Conservation (phyloP, 2,888 invertebrate species). For the Tetheella fluctuosa region DNA sequence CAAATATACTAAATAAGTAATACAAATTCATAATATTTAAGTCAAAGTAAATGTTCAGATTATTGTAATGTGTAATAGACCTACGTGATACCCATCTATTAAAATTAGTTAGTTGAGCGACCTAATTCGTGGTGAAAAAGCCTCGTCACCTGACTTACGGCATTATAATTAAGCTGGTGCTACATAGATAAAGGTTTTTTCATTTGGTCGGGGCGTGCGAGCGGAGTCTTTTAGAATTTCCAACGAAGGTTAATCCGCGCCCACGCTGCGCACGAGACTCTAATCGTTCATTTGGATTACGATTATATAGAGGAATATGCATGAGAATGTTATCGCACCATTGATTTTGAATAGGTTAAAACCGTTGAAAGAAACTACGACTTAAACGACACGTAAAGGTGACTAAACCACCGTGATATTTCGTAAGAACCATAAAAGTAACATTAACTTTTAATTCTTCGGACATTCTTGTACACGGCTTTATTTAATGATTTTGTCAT, state of each 20-base stretch:
- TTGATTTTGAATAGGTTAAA: constrained; percentile 72
- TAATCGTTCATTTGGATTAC: constrained; percentile 79
- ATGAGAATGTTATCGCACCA: constrained; percentile 72
- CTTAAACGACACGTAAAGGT: constrained; percentile 15
- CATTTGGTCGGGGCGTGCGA: constrained; percentile 46
- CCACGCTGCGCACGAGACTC: constrained; percentile 64
- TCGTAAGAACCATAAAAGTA: constrained; percentile 11
- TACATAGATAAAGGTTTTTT: constrained; percentile 65
- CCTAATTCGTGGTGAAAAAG: constrained; percentile 56
- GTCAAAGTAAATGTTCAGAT: neutral
- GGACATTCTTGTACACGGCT: constrained; percentile 3
- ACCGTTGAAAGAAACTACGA: constrained; percentile 52
- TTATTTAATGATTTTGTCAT: constrained; percentile 3
- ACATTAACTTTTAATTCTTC: constrained; percentile 7
- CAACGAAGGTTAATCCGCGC: constrained; percentile 65
- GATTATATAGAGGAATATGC: constrained; percentile 73
- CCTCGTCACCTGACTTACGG: constrained; percentile 65
- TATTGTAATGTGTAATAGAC: constrained; percentile 23
- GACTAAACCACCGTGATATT: constrained; percentile 8
- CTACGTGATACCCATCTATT: constrained; percentile 46
- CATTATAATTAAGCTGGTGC: constrained; percentile 67
- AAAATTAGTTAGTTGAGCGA: constrained; percentile 27
- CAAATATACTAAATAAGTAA: neutral
- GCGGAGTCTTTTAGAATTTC: constrained; percentile 37
- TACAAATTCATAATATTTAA: neutral